Base-by-base conservation (phyloP, 2,113 vertebrate species). In the Notarius lentiginosus region DNA sequence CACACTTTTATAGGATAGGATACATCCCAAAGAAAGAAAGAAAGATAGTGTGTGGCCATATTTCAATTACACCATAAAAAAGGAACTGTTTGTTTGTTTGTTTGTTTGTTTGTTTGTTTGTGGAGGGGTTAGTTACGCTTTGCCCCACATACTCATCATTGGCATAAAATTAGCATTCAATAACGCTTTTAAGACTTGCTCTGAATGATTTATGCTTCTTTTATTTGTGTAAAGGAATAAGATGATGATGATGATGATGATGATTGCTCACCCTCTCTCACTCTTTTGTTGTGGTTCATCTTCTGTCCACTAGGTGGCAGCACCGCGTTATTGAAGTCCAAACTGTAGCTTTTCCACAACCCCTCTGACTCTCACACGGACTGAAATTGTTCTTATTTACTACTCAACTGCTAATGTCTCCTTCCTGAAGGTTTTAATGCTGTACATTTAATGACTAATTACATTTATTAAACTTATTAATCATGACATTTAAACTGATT, bases 271-370 rank as follows among this genome's bases (percentile, higher is more conserved):
- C 41, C 41, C 9, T 51, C 5, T 5, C 66, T 20, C 17, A 11
- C 34, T 11, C 49, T n/a, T n/a, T 11, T 53, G 0, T 7, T 51
- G 34, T 51, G 20, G 5, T 30, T 75, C 30, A 7, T 17, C 1
- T 2, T 55, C 17, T 68, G 61, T 58, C 51, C 85, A 84, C 88
- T 84, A 89, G 88, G 73, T 84, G 88, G 85, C 88, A 66, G 65
- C 63, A 63, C 5, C 65, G 27, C 5, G 41, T 20, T 34, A 53
- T 20, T 66, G 4, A 9, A 34, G 11, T 15, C 9, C 9, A 20
- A 30, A 18, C 55, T 68, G 61, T 1, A 7, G 61, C 9, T 65
- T 24, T 10, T 3, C 22, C 61, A 65, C 61, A 24, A 65, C 10
- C 7, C 61, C 8, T n/a, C 61, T 65, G 61, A 8, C n/a, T 79